These are phyloP conservation scores for Micromussa lordhowensis DNA, from an alignment of 92 coral and sea anemone species.

Conservation along the genomic window DNA sequence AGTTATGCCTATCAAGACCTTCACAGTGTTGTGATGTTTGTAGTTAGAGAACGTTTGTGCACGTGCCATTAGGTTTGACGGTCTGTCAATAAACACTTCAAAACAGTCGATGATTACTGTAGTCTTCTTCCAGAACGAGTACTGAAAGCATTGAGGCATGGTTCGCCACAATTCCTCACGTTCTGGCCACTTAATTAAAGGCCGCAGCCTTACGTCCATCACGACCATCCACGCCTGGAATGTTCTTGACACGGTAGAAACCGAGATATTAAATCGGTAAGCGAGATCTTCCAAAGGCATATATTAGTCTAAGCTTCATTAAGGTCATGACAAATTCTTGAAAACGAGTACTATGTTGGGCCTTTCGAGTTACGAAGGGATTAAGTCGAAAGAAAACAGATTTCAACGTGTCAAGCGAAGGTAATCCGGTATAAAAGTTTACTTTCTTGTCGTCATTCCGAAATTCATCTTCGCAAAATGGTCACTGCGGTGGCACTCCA, in stretches of 20 bases:
- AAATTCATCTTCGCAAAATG: constrained; percentile 27
- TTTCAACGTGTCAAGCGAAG: constrained; percentile 41
- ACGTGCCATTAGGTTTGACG: too few relatives aligned
- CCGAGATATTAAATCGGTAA: constrained; percentile 44
- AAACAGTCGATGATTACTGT: constrained; percentile 57
- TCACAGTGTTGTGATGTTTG: too few relatives aligned
- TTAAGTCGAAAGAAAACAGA: constrained; percentile 9
- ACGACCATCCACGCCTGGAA: constrained; percentile 57
- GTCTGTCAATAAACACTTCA: too few relatives aligned
- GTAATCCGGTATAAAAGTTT: constrained; percentile 52
- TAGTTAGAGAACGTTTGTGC: too few relatives aligned
- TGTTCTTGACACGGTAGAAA: constrained; percentile 48
- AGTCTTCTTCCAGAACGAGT: constrained; percentile 56
- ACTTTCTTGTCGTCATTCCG: constrained; percentile 39
- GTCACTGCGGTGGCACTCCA: constrained; percentile 18
- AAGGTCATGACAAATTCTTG: constrained; percentile 51
- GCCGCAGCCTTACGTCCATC: constrained; percentile 46
- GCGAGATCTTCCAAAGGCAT: constrained; percentile 57
- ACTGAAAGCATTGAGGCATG: constrained; percentile 66
- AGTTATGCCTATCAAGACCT: too few relatives aligned
- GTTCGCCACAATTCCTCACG: too few relatives aligned
- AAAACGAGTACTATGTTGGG: constrained; percentile 39
- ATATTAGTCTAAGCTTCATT: constrained; percentile 58
- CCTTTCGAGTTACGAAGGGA: constrained; percentile 20
- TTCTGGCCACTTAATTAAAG: constrained; percentile 59